Base-by-base conservation (phyloP, 2,888 invertebrate genomes). In the Palloptera scutellata region DNA sequence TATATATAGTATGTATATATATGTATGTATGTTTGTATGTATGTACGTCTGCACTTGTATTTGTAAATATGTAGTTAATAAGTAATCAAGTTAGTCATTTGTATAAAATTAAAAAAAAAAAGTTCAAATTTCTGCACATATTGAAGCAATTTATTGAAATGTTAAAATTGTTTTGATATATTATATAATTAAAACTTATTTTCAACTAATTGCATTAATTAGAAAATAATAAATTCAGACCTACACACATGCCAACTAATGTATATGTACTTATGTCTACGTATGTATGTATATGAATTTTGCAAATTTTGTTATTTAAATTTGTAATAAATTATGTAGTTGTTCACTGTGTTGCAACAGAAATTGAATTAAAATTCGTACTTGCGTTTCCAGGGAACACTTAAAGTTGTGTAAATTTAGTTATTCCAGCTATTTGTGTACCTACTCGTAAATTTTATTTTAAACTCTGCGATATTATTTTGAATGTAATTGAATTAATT, bases 121-220 rank as follows among this genome's bases (percentile, higher is more conserved):
- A 19, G n/a, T 45, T 6, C 19, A 48, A 45, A 20, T 57, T 15
- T 60, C 19, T 40, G 52, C 5, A 54, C 13, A 54, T 15, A 63
- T 54, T 20, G 15, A 60, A 53, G 19, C 8, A 30, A 41, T 3
- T 17, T 15, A 51, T 51, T 51, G 6, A 15, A 43, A 59, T 13
- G 10, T 2, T 19, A 19, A 43, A 43, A 12, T 17, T 43, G 13
- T 59, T 43, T 59, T 43, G 13, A 17, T 59, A 43, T 17, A 60
- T 60, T 30, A 60, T 51, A 60, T 40, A 40, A 51, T 60, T 40
- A 17, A 51, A 60, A 60, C 51, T 60, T 60, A 60, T 60, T 48
- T 40, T 30, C 60, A 60, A 60, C 51, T 60, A 60, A 51, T 30
- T 48, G 48, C 40, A 51, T 60, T 60, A 60, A 48, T 20, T 20